These are phyloP conservation scores for Drosophila kepulauana DNA, from an alignment of 1,140 invertebrate genomes.

Conservation along the genomic window DNA sequence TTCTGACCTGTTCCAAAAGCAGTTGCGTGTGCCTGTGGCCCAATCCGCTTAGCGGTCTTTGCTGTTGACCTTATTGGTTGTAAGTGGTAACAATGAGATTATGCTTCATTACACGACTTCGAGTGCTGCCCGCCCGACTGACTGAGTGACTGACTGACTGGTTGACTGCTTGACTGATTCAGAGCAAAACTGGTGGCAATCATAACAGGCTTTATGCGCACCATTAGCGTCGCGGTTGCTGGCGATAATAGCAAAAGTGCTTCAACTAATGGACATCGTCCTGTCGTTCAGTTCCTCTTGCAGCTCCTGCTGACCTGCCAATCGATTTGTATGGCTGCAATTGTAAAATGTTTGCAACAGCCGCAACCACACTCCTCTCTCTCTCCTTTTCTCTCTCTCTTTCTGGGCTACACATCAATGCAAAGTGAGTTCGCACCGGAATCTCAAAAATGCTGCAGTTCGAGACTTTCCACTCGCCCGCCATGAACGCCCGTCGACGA, in stretches of 20 bases:
- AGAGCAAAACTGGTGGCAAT: slow-evolving; percentile 58
- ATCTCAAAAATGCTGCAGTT: slow-evolving; percentile 76
- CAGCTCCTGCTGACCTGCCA: neutral
- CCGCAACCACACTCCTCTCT: slow-evolving; percentile 19
- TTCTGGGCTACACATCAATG: slow-evolving; percentile 40
- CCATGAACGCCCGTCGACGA: slow-evolving; percentile 7
- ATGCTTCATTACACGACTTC: slow-evolving; percentile 75
- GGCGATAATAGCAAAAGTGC: slow-evolving; percentile 77
- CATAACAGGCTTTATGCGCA: slow-evolving; percentile 77
- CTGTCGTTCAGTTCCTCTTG: slow-evolving; percentile 1
- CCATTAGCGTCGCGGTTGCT: slow-evolving; percentile 73
- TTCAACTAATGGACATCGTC: slow-evolving; percentile 74
- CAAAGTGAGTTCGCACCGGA: slow-evolving; percentile 60
- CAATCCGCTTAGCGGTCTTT: slow-evolving; percentile 71
- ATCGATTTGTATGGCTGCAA: slow-evolving; percentile 51
- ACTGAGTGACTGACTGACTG: slow-evolving; percentile 2
- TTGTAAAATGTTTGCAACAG: slow-evolving; percentile 59
- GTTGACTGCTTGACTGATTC: neutral
- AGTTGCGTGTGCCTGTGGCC: slow-evolving; percentile 51
- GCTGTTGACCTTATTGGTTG: slow-evolving; percentile 75
- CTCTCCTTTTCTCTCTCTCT: neutral
- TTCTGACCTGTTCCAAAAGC: slow-evolving; percentile 35
- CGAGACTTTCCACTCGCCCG: slow-evolving; percentile 32
- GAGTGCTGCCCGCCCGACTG: neutral
- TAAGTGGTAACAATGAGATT: slow-evolving; percentile 80